Conservation (phyloP, 2,113 vertebrate species). For the Chlamydotis undulata region DNA sequence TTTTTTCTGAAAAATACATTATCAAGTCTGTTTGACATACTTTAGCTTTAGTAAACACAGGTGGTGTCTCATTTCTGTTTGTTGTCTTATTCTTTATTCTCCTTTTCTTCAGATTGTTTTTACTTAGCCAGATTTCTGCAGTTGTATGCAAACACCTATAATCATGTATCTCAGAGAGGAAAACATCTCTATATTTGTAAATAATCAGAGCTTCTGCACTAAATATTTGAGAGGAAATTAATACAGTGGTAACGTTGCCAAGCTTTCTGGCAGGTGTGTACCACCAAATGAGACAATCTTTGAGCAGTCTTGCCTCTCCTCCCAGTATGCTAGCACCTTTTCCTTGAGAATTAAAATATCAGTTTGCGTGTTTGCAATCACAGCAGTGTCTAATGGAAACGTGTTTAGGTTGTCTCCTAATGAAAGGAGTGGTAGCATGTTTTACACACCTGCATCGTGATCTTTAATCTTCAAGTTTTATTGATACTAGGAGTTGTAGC, state of each 20-base stretch:
- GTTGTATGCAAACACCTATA: slow-evolving; percentile 5
- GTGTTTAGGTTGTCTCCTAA: background rate
- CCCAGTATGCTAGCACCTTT: background rate
- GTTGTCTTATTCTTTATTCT: background rate
- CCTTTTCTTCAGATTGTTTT: background rate
- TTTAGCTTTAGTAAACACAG: slow-evolving; percentile 1
- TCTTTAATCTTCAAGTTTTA: slow-evolving; percentile 29
- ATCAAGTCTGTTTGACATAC: background rate
- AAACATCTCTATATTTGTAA: background rate
- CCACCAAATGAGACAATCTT: background rate
- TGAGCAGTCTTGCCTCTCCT: background rate
- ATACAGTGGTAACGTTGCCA: background rate
- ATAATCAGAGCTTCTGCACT: background rate
- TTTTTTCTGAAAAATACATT: background rate
- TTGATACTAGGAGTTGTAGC: slow-evolving; percentile 27
- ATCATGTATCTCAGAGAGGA: background rate
- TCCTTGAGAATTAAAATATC: background rate
- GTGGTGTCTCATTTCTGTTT: background rate
- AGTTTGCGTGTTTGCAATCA: background rate
- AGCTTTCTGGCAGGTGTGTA: background rate
- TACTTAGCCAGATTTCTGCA: background rate
- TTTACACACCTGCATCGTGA: background rate
- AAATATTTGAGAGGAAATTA: background rate
- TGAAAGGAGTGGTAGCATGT: slow-evolving; percentile 9
- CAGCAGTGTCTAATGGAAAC: background rate